phyloP scores from a whole-genome alignment of 2,888 invertebrate species.

The Oxytorus armatus region DNA sequence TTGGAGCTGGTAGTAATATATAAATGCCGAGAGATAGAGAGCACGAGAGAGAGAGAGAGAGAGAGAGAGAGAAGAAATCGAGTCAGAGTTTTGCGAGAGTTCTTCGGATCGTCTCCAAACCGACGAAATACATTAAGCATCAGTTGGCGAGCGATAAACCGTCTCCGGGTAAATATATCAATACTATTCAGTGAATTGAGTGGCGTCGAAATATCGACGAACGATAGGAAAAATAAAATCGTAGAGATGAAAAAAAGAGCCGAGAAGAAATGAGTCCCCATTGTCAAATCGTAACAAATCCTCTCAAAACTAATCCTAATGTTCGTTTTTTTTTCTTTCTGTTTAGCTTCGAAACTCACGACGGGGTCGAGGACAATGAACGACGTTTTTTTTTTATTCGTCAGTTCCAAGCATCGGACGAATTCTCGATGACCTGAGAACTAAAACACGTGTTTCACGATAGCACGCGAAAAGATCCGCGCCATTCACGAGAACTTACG shows the following conservation, averaged over 20 bases:
- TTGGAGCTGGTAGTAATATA: constrained; percentile 27
- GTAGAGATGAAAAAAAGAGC: neutral
- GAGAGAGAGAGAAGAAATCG: constrained; percentile 10
- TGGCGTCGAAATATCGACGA: constrained; percentile 14
- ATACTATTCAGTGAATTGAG: constrained; percentile 15
- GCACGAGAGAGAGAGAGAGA: constrained; percentile 27
- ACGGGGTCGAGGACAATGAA: constrained; percentile 27
- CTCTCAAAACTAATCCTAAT: constrained; percentile 54
- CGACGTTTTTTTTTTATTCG: constrained; percentile 38
- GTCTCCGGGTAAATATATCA: constrained; percentile 20
- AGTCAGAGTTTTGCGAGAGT: constrained; percentile 26
- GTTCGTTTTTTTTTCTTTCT: constrained; percentile 15
- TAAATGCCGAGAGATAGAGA: constrained; percentile 54
- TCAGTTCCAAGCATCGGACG: constrained; percentile 22
- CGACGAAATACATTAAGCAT: constrained; percentile 55
- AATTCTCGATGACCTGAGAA: constrained; percentile 68
- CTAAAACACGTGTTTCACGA: constrained; percentile 59
- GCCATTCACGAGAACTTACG: neutral
- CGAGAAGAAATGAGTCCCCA: neutral
- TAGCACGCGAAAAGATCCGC: constrained; percentile 10
- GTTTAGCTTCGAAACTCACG: constrained; percentile 21
- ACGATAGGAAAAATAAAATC: constrained; percentile 32
- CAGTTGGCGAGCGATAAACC: constrained; percentile 42
- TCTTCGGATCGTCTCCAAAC: constrained; percentile 27
- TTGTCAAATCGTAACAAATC: constrained; percentile 32